Conservation (phyloP, 2,888 invertebrate genomes). For the Diarsia dahlii region DNA sequence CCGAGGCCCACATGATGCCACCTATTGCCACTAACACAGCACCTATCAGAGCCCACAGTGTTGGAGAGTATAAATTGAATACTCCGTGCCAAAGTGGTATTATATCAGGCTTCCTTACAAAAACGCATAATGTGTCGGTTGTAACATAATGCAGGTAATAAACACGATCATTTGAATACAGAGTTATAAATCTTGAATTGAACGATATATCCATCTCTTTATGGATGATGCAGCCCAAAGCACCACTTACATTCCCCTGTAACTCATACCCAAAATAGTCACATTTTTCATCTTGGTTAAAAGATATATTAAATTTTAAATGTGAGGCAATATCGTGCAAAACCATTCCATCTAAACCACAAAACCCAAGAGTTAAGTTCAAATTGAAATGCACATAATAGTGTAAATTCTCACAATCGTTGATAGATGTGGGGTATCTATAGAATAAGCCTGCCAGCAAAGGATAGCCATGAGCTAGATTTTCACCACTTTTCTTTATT, state of each 20-base stretch:
- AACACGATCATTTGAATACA: constrained; percentile 65
- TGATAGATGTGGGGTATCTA: constrained; percentile 78
- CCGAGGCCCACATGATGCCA: constrained; percentile 66
- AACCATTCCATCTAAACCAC: constrained; percentile 77
- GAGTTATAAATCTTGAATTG: constrained; percentile 77
- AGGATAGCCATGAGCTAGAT: constrained; percentile 72
- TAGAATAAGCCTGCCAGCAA: constrained; percentile 72
- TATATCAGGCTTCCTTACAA: constrained; percentile 67
- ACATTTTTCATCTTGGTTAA: constrained; percentile 55
- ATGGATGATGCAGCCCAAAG: constrained; percentile 71
- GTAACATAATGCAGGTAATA: constrained; percentile 70
- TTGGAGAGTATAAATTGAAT: constrained; percentile 46
- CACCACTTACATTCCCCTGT: constrained; percentile 66
- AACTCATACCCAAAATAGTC: constrained; percentile 68
- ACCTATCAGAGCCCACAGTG: constrained; percentile 57
- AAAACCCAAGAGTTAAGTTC: constrained; percentile 66
- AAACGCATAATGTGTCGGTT: constrained; percentile 72
- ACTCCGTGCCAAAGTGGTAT: constrained; percentile 77
- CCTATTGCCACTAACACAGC: constrained; percentile 59
- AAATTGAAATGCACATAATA: constrained; percentile 65
- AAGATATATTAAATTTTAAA: constrained; percentile 71
- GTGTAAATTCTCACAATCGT: constrained; percentile 67
- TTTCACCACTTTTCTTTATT: constrained; percentile 48
- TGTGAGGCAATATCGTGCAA: constrained; percentile 73
- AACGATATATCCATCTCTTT: constrained; percentile 77